Evolutionary conservation across 2,797 vertebrate species (phyloP).

Genomic region (Australoheros facetus): DNA sequence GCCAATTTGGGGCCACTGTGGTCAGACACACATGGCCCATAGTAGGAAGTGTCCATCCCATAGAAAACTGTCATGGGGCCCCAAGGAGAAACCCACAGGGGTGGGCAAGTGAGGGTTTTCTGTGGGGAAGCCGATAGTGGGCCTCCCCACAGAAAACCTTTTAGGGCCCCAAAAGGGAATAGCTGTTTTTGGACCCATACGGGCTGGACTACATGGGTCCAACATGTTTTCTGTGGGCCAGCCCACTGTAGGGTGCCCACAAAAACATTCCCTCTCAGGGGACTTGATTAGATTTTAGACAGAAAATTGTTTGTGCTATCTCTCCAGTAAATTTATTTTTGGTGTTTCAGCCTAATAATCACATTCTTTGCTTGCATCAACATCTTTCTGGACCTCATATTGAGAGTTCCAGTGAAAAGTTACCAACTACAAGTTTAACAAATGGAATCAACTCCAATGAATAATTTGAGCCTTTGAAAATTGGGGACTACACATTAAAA

Average conservation of each 20-base stretch:
- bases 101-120: no score
- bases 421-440: background rate
- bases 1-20: background rate
- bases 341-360: background rate
- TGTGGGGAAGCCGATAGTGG: background rate
- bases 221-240: background rate
- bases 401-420: background rate
- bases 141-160: background rate
- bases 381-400: background rate
- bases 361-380: no score
- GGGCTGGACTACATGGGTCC: accelerated
- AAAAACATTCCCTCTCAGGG: no score
- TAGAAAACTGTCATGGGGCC: background rate
- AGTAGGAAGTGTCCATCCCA: no score
- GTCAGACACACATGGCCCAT: background rate
- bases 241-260: background rate
- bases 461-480: background rate
- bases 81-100: background rate
- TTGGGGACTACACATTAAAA: background rate
- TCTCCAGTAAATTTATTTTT: background rate
- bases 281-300: background rate
- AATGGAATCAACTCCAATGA: background rate
- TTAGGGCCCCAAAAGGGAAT: background rate
- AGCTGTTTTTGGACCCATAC: background rate
- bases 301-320: background rate